Evolutionary conservation across 2,113 vertebrate genomes (phyloP).

Genomic region (Dasypus novemcinctus): DNA sequence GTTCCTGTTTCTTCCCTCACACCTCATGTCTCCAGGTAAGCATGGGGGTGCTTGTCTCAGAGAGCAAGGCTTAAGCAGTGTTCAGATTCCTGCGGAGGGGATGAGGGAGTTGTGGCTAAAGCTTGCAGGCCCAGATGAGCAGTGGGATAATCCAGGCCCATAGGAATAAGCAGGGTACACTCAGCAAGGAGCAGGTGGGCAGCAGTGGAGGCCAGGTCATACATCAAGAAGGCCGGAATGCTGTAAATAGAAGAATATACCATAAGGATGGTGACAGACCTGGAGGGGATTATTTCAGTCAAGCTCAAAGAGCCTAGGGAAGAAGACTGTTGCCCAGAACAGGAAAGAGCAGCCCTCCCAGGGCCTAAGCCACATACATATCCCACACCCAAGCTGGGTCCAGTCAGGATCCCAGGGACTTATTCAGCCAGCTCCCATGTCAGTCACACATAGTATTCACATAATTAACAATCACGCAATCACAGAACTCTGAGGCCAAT

Average conservation of each 20-base stretch:
- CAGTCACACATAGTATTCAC: neutral
- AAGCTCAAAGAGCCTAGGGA: neutral
- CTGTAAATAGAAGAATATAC: conserved; percentile 48
- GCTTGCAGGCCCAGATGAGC: neutral
- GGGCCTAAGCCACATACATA: neutral
- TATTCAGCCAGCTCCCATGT: neutral
- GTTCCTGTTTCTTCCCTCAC: neutral
- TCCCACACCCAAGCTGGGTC: neutral
- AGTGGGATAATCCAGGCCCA: neutral
- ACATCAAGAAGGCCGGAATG: neutral
- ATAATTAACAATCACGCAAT: neutral
- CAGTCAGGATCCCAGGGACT: neutral
- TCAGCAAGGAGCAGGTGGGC: neutral
- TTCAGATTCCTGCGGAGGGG: neutral
- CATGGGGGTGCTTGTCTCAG: neutral
- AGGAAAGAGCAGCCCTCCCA: neutral
- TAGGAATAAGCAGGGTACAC: neutral
- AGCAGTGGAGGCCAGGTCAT: neutral
- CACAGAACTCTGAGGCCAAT: neutral
- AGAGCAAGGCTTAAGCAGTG: neutral
- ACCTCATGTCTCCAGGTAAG: neutral
- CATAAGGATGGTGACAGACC: neutral
- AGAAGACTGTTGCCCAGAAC: neutral
- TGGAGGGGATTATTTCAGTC: neutral
- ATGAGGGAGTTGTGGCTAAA: neutral